A percentile compares a stretch with the other conserved stretches of the same genome.
phyloP scores from a whole-genome alignment of 2,888 invertebrate genomes.

The Andrena trimmerana region DNA sequence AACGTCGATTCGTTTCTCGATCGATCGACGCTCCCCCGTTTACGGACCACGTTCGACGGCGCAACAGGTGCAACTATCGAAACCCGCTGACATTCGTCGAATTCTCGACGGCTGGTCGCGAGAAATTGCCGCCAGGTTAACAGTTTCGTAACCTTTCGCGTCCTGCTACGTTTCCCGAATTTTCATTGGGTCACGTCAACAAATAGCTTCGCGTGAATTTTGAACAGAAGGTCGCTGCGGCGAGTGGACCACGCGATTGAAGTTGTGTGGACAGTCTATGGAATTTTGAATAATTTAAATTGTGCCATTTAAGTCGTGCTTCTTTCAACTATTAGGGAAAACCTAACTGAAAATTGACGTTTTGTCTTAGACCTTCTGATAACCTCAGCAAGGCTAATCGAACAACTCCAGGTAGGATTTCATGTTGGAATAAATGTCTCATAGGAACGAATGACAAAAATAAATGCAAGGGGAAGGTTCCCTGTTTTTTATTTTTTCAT shows the following conservation, averaged over 20 bases:
- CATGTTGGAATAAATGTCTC: too few relatives aligned
- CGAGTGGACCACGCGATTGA: too few relatives aligned
- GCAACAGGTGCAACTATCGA: constrained; percentile 70
- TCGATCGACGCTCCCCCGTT: constrained; percentile 46
- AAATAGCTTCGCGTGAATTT: background rate
- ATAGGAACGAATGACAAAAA: too few relatives aligned
- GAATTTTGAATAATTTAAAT: constrained; percentile 10
- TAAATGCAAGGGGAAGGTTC: too few relatives aligned
- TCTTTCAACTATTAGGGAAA: background rate
- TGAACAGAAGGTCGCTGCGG: background rate
- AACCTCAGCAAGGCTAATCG: too few relatives aligned
- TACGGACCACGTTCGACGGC: constrained; percentile 39
- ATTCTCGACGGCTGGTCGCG: constrained; percentile 38
- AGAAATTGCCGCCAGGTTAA: constrained; percentile 35
- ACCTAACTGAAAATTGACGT: too few relatives aligned
- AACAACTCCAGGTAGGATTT: too few relatives aligned
- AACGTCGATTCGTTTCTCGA: constrained; percentile 36
- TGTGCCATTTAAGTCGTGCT: background rate
- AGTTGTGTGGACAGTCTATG: background rate
- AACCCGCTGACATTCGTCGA: constrained; percentile 41
- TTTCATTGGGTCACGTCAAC: constrained; percentile 18
- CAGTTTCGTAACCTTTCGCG: constrained; percentile 34
- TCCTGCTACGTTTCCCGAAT: constrained; percentile 3
- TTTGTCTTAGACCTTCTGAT: too few relatives aligned
- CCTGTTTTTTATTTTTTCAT: too few relatives aligned